A percentile compares a stretch with the other conserved stretches of the same genome.
phyloP scores from a whole-genome alignment of 2,113 vertebrate genomes.

The Salvelinus fontinalis region DNA sequence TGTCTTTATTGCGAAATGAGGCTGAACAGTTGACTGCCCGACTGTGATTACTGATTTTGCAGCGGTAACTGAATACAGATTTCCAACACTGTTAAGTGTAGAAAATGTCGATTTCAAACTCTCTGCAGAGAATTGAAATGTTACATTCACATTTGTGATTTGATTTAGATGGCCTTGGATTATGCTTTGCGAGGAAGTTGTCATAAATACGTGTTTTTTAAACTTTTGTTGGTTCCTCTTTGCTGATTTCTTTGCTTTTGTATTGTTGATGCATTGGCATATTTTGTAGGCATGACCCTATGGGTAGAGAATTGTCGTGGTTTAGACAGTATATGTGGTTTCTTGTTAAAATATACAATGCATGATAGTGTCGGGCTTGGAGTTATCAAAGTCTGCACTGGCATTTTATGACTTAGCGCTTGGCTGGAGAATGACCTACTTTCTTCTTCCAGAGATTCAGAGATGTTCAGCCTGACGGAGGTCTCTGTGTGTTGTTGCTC shows the following conservation, averaged over 20 bases:
- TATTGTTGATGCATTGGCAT: neutral
- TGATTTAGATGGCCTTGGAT: neutral
- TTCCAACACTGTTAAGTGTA: constrained; percentile 17
- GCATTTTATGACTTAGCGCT: constrained; percentile 35
- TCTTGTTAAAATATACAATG: constrained; percentile 15
- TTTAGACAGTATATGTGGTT: constrained; percentile 12
- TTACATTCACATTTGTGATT: constrained; percentile 8
- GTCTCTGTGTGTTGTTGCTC: constrained; percentile 9
- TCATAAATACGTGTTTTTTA: neutral
- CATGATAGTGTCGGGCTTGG: constrained; percentile 13
- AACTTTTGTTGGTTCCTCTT: neutral
- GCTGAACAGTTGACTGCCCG: constrained; percentile 29
- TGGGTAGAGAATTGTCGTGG: constrained; percentile 4
- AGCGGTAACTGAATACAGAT: constrained; percentile 21
- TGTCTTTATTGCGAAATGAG: constrained; percentile 42
- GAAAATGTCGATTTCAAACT: neutral
- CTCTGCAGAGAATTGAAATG: neutral
- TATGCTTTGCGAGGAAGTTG: neutral
- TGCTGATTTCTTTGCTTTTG: constrained; percentile 5
- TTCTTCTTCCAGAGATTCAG: constrained; percentile 30
- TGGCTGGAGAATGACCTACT: constrained; percentile 31
- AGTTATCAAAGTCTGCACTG: constrained; percentile 17
- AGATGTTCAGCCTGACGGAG: constrained; percentile 24
- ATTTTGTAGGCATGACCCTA: neutral
- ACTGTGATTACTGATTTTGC: constrained; percentile 10